Evolutionary conservation across 2,797 vertebrate genomes (phyloP), one percentile per base, ranked within the genome.

Genomic region (Rhadinocentrus ornatus): DNA sequence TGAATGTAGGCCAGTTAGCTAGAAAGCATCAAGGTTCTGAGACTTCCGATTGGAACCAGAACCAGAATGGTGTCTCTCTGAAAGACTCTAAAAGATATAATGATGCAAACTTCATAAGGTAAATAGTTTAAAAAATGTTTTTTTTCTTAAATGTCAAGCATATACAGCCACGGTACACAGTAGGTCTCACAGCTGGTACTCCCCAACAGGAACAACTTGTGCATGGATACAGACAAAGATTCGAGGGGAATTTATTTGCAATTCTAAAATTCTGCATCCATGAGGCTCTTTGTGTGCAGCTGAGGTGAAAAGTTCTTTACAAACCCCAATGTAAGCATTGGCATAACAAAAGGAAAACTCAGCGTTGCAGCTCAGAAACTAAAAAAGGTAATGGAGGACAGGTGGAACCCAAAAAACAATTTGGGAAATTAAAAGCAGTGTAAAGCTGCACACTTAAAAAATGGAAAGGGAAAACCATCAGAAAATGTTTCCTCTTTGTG

Each of bases 311-410:
- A 53, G 50, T 65, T 65, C 62, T 22, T 12, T 22, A 39, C 12
- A 39, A 37, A 37, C 35, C 35, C 35, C 35, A 37, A 37, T 37
- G 35, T 13, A 10, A 53, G n/a, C 27, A 72, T 34, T 5, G 15
- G 63, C 57, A 67, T 26, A 56, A 63, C 69, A 68, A 64, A 52
- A 24, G 46, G 63, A 16, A 65, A 61, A 60, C 20, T 5, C 18
- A 48, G 57, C 18, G 31, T 2, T 58, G 22, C 41, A 27, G 54
- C 53, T 62, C 27, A 20, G n/a, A 34, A 41, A 34, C 32, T 3
- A 16, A 41, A 16, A 69, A 64, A 86, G 69, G 78, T 74, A 67
- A 77, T 69, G 27, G 44, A 73, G 70, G 39, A 18, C 0, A 26
- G 50, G 11, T 2, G 15, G 1, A 37, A 44, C 69, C 71, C 74